A percentile compares a stretch with the other conserved stretches of the same genome.
phyloP scores from a whole-genome alignment of 2,888 invertebrate species.

The Limulus polyphemus region DNA sequence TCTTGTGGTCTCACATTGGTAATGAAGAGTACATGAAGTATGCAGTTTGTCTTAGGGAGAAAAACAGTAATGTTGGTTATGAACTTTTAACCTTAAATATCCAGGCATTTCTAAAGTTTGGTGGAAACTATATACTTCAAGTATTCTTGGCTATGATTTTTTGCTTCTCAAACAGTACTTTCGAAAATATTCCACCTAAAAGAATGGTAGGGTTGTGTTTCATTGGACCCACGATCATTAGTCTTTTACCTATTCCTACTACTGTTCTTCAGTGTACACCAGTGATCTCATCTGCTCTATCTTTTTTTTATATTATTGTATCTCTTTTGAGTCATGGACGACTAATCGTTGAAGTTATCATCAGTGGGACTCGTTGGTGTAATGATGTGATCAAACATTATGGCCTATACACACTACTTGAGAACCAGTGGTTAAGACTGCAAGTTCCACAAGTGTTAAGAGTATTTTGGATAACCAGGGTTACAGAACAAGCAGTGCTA shows the following conservation, averaged over 20 bases:
- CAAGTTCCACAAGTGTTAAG: conserved; percentile 72
- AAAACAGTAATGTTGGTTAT: conserved; percentile 19
- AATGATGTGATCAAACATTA: conserved; percentile 62
- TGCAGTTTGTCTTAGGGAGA: conserved; percentile 14
- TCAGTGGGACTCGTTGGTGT: conserved; percentile 44
- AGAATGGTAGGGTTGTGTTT: conserved; percentile 22
- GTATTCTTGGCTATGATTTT: conserved; percentile 24
- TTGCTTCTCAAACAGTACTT: conserved; percentile 21
- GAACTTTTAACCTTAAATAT: conserved; percentile 23
- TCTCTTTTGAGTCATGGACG: conserved; percentile 13
- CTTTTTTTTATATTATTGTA: conserved; percentile 18
- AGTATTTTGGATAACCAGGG: conserved; percentile 71
- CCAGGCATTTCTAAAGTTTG: conserved; percentile 18
- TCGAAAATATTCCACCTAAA: conserved; percentile 12
- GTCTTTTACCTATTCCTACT: conserved; percentile 17
- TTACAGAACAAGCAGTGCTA: conserved; percentile 49
- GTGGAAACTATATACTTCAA: conserved; percentile 24
- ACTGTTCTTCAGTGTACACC: conserved; percentile 12
- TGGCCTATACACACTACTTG: conserved; percentile 70
- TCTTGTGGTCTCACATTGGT: conserved; percentile 56
- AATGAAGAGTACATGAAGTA: conserved; percentile 29
- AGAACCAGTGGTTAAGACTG: conserved; percentile 76
- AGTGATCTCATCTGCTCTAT: conserved; percentile 19
- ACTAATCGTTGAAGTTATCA: conserved; percentile 17
- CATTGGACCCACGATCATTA: conserved; percentile 25